Evolutionary conservation across 2,113 vertebrate species (phyloP).

Genomic region (Dinomys branickii): DNA sequence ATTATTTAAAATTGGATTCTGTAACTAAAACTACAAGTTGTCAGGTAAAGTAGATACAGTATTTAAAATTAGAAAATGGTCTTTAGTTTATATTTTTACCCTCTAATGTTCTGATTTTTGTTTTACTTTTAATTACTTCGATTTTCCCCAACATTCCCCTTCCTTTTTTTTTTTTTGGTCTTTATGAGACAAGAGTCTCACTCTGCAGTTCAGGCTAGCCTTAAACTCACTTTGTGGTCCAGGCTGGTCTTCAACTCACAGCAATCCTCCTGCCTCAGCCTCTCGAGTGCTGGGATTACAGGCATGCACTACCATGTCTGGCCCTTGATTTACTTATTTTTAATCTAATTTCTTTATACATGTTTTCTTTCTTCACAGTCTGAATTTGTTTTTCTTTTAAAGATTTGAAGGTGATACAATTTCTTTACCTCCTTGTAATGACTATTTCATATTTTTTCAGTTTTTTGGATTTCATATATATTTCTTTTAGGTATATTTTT

Average conservation of each 20-base stretch:
- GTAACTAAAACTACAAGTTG: background rate
- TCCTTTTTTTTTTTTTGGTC: background rate
- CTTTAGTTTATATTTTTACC: background rate
- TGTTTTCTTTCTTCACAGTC: background rate
- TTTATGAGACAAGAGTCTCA: background rate
- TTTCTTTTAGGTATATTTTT: slow-evolving; percentile 4
- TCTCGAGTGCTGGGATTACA: background rate
- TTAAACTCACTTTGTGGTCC: background rate
- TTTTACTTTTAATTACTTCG: background rate
- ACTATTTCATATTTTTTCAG: background rate
- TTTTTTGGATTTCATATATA: background rate
- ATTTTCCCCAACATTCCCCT: background rate
- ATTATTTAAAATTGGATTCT: background rate
- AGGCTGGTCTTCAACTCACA: background rate
- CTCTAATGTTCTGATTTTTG: background rate
- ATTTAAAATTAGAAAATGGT: slow-evolving; percentile 33
- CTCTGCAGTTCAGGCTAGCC: background rate
- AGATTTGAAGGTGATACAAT: background rate
- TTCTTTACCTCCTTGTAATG: background rate
- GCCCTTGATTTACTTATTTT: background rate
- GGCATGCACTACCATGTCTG: background rate
- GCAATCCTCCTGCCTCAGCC: too few species aligned
- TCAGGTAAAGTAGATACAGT: background rate
- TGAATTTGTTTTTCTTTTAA: background rate
- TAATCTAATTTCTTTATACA: background rate